Conservation (phyloP, 2,888 invertebrate genomes). For the Eilema depressum region DNA sequence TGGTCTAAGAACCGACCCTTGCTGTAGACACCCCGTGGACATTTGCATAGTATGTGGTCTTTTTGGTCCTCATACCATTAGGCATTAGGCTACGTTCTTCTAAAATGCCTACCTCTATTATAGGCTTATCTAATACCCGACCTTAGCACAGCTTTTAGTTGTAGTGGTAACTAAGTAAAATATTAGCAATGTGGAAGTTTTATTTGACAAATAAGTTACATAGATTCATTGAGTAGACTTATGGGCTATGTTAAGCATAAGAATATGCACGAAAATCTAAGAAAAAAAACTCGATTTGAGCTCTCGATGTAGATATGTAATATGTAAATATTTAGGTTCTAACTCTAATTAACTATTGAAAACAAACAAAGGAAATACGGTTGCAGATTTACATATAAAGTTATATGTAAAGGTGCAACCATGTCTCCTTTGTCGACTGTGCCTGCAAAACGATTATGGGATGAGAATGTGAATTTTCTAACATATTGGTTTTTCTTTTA, state of each 20-base stretch:
- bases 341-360: no score
- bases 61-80: not conserved
- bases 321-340: no score
- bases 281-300: no score
- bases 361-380: no score
- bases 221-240: no score
- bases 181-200: not conserved
- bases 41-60: not conserved
- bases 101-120: no score
- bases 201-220: not conserved
- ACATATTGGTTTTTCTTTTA: conserved; percentile 72
- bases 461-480: no score
- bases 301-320: no score
- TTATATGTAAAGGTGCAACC: no score
- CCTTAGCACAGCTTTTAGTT: not conserved
- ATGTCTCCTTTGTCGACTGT: no score
- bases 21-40: not conserved
- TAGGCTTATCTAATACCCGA: not conserved
- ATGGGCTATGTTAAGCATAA: not conserved
- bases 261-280: not conserved
- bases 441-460: no score
- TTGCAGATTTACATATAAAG: no score
- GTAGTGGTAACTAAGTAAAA: not conserved
- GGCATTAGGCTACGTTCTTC: not conserved
- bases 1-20: not conserved